Evolutionary conservation across 2,797 vertebrate genomes (phyloP).

Genomic region (Amblyraja radiata): DNA sequence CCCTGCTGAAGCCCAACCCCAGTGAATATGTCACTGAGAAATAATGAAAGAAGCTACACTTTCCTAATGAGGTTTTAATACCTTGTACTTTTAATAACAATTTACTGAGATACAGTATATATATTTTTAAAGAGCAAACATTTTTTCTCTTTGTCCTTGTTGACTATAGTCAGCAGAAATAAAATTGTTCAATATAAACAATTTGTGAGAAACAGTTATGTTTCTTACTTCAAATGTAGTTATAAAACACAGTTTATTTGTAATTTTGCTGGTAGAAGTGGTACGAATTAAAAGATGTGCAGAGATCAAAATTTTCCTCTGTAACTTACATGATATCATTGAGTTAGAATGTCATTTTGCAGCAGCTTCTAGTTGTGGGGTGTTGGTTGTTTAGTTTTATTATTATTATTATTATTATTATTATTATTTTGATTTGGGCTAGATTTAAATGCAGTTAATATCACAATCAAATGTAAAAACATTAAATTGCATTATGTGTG

Average conservation of each 20-base stretch:
- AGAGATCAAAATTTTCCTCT: not conserved
- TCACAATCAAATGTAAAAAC: not conserved
- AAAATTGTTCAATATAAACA: not conserved
- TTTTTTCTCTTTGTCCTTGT: not conserved
- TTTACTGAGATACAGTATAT: not conserved
- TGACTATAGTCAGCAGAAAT: not conserved
- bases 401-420: not conserved
- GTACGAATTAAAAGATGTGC: not conserved
- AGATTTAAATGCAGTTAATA: too few species aligned
- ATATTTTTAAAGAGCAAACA: not conserved
- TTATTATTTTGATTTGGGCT: not conserved
- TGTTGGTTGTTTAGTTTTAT: not conserved
- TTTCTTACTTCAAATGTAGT: not conserved
- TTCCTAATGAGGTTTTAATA: not conserved
- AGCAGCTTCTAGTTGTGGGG: not conserved
- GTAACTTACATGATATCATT: not conserved
- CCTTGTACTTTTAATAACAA: not conserved
- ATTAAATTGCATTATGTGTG: slow-evolving; percentile 4
- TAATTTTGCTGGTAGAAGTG: not conserved
- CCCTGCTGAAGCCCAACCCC: not conserved
- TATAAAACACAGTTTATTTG: not conserved
- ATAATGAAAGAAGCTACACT: not conserved
- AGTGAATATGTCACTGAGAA: not conserved
- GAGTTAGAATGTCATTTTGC: not conserved
- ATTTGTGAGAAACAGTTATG: not conserved